phyloP scores from a whole-genome alignment of 2,797 vertebrate species.

The Petrocephalus sullivani region DNA sequence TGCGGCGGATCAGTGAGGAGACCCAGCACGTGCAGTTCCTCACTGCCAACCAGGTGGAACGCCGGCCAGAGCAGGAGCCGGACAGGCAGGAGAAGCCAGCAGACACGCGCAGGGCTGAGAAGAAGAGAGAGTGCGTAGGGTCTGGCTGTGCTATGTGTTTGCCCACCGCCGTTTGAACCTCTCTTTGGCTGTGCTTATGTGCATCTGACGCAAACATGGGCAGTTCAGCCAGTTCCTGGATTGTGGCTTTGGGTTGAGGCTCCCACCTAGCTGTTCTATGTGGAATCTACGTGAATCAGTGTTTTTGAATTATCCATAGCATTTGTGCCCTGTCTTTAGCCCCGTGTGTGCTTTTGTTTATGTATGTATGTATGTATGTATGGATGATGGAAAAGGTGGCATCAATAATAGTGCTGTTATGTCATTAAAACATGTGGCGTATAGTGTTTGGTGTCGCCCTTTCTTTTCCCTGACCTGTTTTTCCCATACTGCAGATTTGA shows the following conservation, averaged over 20 bases:
- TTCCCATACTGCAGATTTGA: constrained; percentile 59
- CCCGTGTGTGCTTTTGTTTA: background rate
- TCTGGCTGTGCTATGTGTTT: background rate
- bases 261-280: background rate
- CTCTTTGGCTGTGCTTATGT: background rate
- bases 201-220: background rate
- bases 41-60: constrained; percentile 68
- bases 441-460: background rate
- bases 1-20: constrained; percentile 76
- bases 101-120: constrained; percentile 59
- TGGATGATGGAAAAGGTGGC: background rate
- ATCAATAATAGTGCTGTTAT: background rate
- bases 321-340: background rate
- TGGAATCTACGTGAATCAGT: background rate
- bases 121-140: constrained; percentile 75
- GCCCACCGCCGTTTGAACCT: background rate
- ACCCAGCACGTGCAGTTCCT: constrained; percentile 74
- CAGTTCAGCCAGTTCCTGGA: background rate
- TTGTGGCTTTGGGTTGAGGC: background rate
- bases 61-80: constrained; percentile 68
- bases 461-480: background rate
- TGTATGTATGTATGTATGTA: background rate
- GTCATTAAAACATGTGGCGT: background rate
- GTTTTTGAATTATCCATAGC: background rate
- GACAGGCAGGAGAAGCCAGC: constrained; percentile 52